Percentiles rank a stretch among this genome's conserved stretches.
phyloP scores from a whole-genome alignment of 2,113 vertebrate species.

The Tichodroma muraria region DNA sequence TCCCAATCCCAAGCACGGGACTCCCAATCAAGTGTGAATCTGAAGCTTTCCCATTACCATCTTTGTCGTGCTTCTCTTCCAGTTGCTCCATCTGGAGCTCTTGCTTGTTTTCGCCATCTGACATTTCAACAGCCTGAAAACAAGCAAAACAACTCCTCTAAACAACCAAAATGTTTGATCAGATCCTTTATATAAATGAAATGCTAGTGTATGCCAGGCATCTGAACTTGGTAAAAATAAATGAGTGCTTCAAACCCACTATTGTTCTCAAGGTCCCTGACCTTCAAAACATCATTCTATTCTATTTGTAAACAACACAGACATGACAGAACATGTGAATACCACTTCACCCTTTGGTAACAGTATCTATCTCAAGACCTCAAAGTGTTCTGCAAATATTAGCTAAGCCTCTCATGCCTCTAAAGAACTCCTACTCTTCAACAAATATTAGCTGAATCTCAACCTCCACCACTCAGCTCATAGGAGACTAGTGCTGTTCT shows the following conservation, averaged over 20 bases:
- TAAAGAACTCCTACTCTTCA: slow-evolving; percentile 13
- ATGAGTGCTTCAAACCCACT: slow-evolving; percentile 56
- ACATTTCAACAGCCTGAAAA: slow-evolving; percentile 62
- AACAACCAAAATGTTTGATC: slow-evolving; percentile 52
- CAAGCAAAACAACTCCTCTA: slow-evolving; percentile 37
- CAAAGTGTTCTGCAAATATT: slow-evolving; percentile 42
- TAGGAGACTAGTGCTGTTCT: neutral
- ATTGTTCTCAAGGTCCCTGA: slow-evolving; percentile 60
- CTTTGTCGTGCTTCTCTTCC: neutral
- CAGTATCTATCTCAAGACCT: slow-evolving; percentile 28
- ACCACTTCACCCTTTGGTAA: slow-evolving; percentile 42
- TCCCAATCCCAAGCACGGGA: neutral
- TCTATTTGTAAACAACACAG: slow-evolving; percentile 61
- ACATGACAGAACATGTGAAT: slow-evolving; percentile 49
- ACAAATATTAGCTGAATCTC: slow-evolving; percentile 43
- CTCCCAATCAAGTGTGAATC: neutral
- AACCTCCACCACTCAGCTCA: neutral
- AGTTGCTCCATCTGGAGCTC: slow-evolving; percentile 54
- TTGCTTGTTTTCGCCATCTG: slow-evolving; percentile 30
- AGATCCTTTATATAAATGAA: slow-evolving; percentile 56
- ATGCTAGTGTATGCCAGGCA: slow-evolving; percentile 52
- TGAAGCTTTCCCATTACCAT: neutral
- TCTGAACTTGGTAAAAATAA: slow-evolving; percentile 62
- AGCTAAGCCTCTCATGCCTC: neutral
- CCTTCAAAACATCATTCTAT: slow-evolving; percentile 61